phyloP scores from a whole-genome alignment of 2,113 vertebrate species.

The Danionella cerebrum region DNA sequence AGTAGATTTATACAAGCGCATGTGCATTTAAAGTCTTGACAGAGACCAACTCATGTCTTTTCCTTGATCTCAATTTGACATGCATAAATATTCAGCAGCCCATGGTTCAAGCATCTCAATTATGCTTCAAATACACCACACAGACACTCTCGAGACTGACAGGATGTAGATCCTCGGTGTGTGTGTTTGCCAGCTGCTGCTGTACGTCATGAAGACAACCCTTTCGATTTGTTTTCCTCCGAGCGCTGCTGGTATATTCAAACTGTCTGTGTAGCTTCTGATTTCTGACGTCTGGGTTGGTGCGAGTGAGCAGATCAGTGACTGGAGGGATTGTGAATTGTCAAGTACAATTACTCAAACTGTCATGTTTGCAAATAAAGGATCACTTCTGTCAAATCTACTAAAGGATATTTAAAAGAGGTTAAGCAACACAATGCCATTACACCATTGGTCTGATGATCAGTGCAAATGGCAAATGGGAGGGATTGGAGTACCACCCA shows the following conservation, averaged over 20 bases:
- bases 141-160: conserved; percentile 6
- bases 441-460: no score
- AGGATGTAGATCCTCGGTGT: not conserved
- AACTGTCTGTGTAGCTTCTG: not conserved
- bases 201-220: conserved; percentile 1
- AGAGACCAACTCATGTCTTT: not conserved
- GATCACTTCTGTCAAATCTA: not conserved
- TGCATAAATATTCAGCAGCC: conserved; percentile 23
- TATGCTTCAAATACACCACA: conserved; percentile 8
- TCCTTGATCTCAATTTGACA: conserved; percentile 9
- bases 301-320: not conserved
- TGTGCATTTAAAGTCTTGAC: not conserved
- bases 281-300: not conserved
- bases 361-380: not conserved
- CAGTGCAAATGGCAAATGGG: no score
- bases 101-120: conserved; percentile 15
- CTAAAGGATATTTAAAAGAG: no score
- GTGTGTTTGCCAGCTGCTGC: not conserved
- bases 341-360: not conserved
- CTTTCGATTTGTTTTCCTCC: conserved; percentile 3
- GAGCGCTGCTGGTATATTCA: not conserved
- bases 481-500: no score
- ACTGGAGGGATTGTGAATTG: not conserved
- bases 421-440: no score
- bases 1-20: not conserved